Conservation (phyloP, 2,113 vertebrate genomes). For the Uria aalge region DNA sequence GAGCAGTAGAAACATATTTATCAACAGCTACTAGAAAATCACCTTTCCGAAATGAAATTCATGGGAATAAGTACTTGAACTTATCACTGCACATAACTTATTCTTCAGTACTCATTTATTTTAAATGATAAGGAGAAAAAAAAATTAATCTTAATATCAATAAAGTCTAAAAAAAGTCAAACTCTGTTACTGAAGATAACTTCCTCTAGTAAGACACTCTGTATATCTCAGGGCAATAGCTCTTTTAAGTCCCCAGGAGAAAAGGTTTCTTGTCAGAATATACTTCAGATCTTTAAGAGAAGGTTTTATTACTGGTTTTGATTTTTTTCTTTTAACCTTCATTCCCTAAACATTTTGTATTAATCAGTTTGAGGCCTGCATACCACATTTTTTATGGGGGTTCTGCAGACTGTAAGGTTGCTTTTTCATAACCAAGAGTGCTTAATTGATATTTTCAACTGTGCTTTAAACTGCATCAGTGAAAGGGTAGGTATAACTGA, state of each 20-base stretch:
- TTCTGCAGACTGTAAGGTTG: background rate
- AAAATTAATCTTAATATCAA: background rate
- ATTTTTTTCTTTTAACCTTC: background rate
- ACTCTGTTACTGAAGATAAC: background rate
- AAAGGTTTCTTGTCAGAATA: background rate
- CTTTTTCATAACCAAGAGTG: background rate
- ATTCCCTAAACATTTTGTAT: background rate
- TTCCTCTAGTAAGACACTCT: background rate
- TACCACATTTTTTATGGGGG: background rate
- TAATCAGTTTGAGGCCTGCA: background rate
- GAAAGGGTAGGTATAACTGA: background rate
- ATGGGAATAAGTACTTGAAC: background rate
- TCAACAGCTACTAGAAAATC: background rate
- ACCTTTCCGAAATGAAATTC: background rate
- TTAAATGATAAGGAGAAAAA: background rate
- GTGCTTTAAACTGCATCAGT: background rate
- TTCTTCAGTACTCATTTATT: background rate
- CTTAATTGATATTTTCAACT: background rate
- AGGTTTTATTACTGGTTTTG: background rate
- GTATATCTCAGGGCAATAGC: background rate
- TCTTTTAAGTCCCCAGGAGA: background rate
- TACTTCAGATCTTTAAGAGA: background rate
- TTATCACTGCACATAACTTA: background rate
- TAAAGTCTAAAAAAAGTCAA: background rate
- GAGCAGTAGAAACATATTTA: background rate